Percentiles rank a stretch among this genome's conserved stretches.
These are phyloP conservation scores for Agrilus mali DNA, from an alignment of 2,888 invertebrate genomes.

Conservation along the genomic window DNA sequence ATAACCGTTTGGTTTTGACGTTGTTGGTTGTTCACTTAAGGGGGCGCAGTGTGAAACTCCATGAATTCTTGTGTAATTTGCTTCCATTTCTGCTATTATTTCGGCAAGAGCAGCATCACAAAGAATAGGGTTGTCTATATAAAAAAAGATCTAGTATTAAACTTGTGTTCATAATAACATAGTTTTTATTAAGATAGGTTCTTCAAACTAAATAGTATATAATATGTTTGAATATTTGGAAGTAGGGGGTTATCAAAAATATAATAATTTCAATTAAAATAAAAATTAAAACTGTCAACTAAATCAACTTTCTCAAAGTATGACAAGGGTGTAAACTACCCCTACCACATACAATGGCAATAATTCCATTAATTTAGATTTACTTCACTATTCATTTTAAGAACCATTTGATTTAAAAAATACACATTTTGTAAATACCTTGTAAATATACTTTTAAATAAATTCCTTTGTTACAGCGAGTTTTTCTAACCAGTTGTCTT, in stretches of 20 bases:
- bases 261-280: too few species aligned
- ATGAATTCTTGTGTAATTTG: constrained; percentile 60
- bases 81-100: constrained; percentile 55
- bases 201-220: too few species aligned
- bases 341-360: too few species aligned
- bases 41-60: constrained; percentile 37
- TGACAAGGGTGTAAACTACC: too few species aligned
- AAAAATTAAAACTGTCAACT: too few species aligned
- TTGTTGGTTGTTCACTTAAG: constrained; percentile 29
- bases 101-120: constrained; percentile 63
- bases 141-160: background rate
- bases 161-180: too few species aligned
- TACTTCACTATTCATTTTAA: background rate
- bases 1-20: constrained; percentile 27
- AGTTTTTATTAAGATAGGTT: too few species aligned
- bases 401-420: background rate
- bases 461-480: constrained; percentile 50
- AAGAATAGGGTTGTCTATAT: constrained; percentile 68
- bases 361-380: too few species aligned
- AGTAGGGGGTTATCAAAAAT: too few species aligned
- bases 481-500: constrained; percentile 64
- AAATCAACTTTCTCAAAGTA: too few species aligned
- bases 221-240: too few species aligned
- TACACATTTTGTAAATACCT: constrained; percentile 50
- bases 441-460: constrained; percentile 66